Evolutionary conservation across 2,113 vertebrate genomes (phyloP).

Genomic region (Cygnus buccinator): DNA sequence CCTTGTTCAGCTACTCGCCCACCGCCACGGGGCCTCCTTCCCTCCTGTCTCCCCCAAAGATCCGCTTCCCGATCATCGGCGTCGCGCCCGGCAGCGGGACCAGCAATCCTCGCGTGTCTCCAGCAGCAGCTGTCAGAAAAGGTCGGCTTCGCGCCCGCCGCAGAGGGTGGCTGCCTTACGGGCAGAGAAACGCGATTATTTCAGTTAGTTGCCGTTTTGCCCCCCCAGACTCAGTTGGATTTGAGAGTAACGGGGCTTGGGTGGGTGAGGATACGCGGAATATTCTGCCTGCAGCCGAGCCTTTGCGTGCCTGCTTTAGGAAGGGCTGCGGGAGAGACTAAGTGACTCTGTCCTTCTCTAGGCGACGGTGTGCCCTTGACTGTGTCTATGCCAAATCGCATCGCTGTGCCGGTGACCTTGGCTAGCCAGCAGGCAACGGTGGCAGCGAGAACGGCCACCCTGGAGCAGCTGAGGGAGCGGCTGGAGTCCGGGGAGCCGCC

Average conservation of each 20-base stretch:
- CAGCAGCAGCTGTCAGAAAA: constrained; percentile 85
- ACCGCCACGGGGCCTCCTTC: constrained; percentile 58
- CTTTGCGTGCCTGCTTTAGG: neutral
- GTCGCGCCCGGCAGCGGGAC: constrained; percentile 71
- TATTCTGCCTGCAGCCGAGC: neutral
- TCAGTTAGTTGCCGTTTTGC: neutral
- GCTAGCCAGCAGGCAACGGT: constrained; percentile 81
- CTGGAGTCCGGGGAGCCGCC: constrained; percentile 88
- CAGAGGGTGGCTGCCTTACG: neutral
- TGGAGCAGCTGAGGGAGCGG: constrained; percentile 92
- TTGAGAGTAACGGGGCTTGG: too few relatives aligned
- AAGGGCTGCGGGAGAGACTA: neutral
- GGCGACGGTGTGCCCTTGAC: constrained; percentile 76
- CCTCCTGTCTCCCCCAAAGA: constrained; percentile 82
- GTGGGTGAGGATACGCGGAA: neutral
- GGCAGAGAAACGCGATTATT: neutral
- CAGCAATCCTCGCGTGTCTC: constrained; percentile 79
- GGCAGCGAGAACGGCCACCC: constrained; percentile 80
- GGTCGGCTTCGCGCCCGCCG: constrained; percentile 61
- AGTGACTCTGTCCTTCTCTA: neutral
- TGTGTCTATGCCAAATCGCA: constrained; percentile 79
- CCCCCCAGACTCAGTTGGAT: neutral
- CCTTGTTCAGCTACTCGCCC: constrained; percentile 87
- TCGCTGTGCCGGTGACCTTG: constrained; percentile 83
- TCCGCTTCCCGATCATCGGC: constrained; percentile 85